A percentile compares a stretch with the other conserved stretches of the same genome.
phyloP scores from a whole-genome alignment of 2,113 vertebrate species.

The Rhagologus leucostigma region DNA sequence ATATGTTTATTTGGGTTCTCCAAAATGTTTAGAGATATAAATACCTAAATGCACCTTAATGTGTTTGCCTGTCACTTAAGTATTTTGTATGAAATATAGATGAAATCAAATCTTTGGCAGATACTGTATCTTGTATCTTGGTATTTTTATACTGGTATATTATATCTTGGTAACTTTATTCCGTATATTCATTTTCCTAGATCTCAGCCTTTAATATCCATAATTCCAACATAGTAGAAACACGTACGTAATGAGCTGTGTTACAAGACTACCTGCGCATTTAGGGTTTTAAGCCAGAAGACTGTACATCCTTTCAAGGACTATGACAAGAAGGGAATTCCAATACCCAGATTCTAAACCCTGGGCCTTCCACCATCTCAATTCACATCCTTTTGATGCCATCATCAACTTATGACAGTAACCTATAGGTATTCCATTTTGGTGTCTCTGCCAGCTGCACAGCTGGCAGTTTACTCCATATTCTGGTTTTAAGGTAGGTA shows the following conservation, averaged over 20 bases:
- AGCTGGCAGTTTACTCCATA: background rate
- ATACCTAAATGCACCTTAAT: conserved; percentile 44
- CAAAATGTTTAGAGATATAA: conserved; percentile 48
- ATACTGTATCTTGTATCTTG: background rate
- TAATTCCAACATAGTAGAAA: background rate
- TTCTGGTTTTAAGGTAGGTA: background rate
- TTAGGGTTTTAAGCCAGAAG: background rate
- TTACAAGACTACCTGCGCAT: background rate
- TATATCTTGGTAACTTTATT: background rate
- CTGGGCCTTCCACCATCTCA: background rate
- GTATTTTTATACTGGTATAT: background rate
- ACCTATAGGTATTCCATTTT: background rate
- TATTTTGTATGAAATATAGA: conserved; percentile 48
- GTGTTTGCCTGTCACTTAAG: conserved; percentile 38
- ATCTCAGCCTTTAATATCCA: background rate
- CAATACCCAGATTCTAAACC: background rate
- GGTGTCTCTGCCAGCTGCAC: background rate
- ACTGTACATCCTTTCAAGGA: background rate
- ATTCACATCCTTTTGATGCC: background rate
- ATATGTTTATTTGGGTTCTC: background rate
- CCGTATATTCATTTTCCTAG: background rate
- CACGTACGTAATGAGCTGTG: fast-evolving
- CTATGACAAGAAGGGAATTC: background rate
- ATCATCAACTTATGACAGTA: background rate
- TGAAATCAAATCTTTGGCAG: conserved; percentile 35